phyloP scores from a whole-genome alignment of 1,140 invertebrate species.

The Drosophila paulistorum region DNA sequence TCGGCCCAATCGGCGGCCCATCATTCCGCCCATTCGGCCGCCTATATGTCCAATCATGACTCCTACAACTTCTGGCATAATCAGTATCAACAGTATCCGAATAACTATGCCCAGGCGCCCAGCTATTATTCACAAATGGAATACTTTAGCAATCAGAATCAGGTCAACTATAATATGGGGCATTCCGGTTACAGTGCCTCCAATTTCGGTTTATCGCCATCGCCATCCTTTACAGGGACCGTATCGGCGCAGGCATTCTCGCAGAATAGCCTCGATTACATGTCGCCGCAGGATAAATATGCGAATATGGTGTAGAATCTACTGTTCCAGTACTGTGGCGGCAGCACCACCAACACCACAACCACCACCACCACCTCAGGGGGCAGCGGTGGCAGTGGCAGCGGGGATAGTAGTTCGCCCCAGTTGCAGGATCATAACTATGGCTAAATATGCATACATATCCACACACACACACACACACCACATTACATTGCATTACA shows the following conservation, averaged over 20 bases:
- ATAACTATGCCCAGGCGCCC: constrained; percentile 85
- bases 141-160: constrained; percentile 85
- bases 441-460: constrained; percentile 24
- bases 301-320: constrained; percentile 83
- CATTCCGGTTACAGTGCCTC: constrained; percentile 79
- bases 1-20: constrained; percentile 70
- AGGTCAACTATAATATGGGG: constrained; percentile 83
- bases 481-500: not conserved
- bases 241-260: constrained; percentile 82
- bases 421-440: constrained; percentile 16
- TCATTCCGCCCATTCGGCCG: constrained; percentile 71
- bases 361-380: constrained; percentile 48
- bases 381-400: constrained; percentile 44
- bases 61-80: constrained; percentile 83
- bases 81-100: constrained; percentile 85
- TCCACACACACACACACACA: constrained; percentile 19
- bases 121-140: constrained; percentile 86
- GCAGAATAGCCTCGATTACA: constrained; percentile 82
- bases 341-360: constrained; percentile 43
- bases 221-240: constrained; percentile 76
- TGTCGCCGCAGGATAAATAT: constrained; percentile 83
- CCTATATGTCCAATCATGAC: constrained; percentile 82
- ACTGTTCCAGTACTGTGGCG: constrained; percentile 78
- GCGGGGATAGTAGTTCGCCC: constrained; percentile 24
- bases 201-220: constrained; percentile 79